Evolutionary conservation across 2,888 invertebrate genomes (phyloP), one percentile per base, ranked within the genome.

Genomic region (Xestia xanthographa): DNA sequence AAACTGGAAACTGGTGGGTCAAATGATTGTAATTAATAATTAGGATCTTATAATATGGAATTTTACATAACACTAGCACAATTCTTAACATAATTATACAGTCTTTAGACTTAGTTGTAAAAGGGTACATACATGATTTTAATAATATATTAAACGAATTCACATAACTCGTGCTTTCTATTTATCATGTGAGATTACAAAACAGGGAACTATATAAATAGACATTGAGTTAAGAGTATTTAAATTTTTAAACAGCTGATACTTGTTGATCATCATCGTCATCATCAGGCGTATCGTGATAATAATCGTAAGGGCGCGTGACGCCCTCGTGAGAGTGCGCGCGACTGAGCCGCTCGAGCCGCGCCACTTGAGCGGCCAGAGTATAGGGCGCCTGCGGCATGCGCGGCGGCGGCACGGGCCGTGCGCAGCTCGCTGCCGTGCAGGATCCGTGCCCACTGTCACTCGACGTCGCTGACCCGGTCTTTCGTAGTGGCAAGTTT

Each of bases 391-490:
- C 98, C 75, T 98, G 98, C 91, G 98, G 98, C 92, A 98, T 97
- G 80, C 96, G 94, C 83, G 96, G 96, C 84, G 96, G 95, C 60
- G 98, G 98, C 75, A 98, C 98, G 86, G 98, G 98, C 84, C 98
- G 97, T 76, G 92, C 93, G 87, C 95, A 94, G 73, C 88, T 89
- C 48, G 93, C 90, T 66, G 95, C 92, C 62, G 94, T 97, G 92
- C 98, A 98, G 76, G 98, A 98, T 90, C 98, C 98, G 96, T 98
- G 98, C 91, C 98, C 98, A 92, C 98, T 98, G 96, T 98, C 99
- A 95, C 98, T 99, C 91, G 99, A 99, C 89, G 99, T 98, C 91
- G 98, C 98, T 89, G 99, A 98, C 94, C 98, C 98, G 68, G 98
- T 98, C 96, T 99, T 99, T 87, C 99, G 97, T 88, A 98, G 96